Evolutionary conservation across 2,797 vertebrate species (phyloP).

Genomic region (Sebastes baramenuke): DNA sequence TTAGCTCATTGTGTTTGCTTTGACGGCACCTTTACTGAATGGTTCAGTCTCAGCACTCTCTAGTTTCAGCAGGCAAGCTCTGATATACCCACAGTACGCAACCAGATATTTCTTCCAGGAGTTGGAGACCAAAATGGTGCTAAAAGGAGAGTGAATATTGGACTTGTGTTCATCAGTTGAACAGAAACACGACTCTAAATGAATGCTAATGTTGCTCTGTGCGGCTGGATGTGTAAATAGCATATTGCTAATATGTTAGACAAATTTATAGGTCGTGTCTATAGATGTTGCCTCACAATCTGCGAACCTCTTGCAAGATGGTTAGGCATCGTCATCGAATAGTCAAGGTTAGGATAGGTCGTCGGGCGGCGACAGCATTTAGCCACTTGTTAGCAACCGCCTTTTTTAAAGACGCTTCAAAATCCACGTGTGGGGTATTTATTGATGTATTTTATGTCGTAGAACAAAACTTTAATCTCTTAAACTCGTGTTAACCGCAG

Average conservation of each 20-base stretch:
- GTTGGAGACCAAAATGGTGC: neutral
- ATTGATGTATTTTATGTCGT: too few species aligned
- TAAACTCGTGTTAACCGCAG: too few species aligned
- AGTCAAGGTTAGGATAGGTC: too few species aligned
- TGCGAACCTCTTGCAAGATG: neutral
- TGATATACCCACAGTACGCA: neutral
- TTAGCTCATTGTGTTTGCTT: neutral
- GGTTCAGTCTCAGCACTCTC: neutral
- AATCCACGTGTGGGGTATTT: too few species aligned
- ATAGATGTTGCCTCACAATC: neutral
- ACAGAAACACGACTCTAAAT: neutral
- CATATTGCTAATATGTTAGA: neutral
- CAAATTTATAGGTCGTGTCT: neutral
- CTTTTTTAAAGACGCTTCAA: too few species aligned
- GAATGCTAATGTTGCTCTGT: neutral
- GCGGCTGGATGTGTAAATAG: neutral
- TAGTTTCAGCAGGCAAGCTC: neutral
- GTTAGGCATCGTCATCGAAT: neutral
- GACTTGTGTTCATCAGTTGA: neutral
- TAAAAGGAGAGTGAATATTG: neutral
- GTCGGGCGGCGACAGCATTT: too few species aligned
- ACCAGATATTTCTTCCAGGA: neutral
- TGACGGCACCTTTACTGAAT: neutral
- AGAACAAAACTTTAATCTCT: too few species aligned
- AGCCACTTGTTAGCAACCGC: too few species aligned